A percentile compares a stretch with the other conserved stretches of the same genome.
These are phyloP conservation scores for Rhabdophis nuchalis DNA, from an alignment of 2,797 vertebrate genomes.

Conservation along the genomic window DNA sequence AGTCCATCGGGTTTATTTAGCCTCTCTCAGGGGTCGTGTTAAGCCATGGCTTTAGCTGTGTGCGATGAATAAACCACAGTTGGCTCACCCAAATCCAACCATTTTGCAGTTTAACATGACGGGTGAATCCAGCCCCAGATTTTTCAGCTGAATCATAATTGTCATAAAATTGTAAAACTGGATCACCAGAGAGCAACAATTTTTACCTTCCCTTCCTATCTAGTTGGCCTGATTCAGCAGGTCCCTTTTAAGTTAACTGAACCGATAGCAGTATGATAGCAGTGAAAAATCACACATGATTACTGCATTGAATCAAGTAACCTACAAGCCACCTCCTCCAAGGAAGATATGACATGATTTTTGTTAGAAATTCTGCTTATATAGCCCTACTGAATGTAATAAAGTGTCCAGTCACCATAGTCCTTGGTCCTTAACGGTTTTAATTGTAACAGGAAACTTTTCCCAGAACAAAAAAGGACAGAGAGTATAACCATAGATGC, in stretches of 20 bases:
- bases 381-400: too few species aligned
- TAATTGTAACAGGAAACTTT: too few species aligned
- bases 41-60: background rate
- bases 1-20: background rate
- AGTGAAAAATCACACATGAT: background rate
- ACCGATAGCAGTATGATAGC: background rate
- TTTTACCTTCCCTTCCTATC: background rate
- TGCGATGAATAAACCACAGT: background rate
- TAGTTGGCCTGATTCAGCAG: background rate
- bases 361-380: too few species aligned
- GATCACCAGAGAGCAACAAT: background rate
- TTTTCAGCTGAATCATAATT: background rate
- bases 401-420: too few species aligned
- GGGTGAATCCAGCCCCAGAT: background rate
- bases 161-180: background rate
- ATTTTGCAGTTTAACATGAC: background rate
- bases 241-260: background rate
- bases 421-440: too few species aligned
- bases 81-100: background rate
- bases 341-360: background rate
- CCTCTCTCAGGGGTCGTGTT: background rate
- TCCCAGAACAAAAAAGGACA: too few species aligned
- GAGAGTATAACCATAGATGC: too few species aligned
- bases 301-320: background rate
- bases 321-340: background rate